phyloP scores from a whole-genome alignment of 2,888 invertebrate species.

The Unio delphinus region DNA sequence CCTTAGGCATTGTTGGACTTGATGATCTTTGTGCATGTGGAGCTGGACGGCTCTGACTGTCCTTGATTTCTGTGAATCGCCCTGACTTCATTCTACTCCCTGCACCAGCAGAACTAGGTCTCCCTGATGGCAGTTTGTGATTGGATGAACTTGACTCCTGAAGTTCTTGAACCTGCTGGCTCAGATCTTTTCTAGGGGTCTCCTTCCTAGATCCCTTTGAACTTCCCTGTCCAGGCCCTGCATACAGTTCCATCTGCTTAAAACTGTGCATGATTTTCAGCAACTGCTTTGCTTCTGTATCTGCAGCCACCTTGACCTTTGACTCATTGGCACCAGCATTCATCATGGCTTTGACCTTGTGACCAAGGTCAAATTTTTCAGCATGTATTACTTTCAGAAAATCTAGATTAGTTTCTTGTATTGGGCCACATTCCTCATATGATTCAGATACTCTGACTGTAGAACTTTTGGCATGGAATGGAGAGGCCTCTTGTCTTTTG shows the following conservation, averaged over 20 bases:
- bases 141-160: too few species aligned
- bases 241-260: slow-evolving; percentile 62
- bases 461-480: slow-evolving; percentile 52
- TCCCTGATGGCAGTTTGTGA: slow-evolving; percentile 5
- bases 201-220: slow-evolving; percentile 27
- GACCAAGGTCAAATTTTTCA: slow-evolving; percentile 43
- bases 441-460: slow-evolving; percentile 27
- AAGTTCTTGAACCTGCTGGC: too few species aligned
- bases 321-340: slow-evolving; percentile 46
- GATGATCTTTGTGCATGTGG: slow-evolving; percentile 10
- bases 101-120: slow-evolving; percentile 51
- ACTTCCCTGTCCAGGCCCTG: slow-evolving; percentile 35
- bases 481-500: slow-evolving; percentile 43
- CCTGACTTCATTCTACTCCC: slow-evolving; percentile 36
- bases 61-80: slow-evolving; percentile 56
- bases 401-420: slow-evolving; percentile 45
- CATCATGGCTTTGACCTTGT: slow-evolving; percentile 52
- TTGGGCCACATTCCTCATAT: slow-evolving; percentile 32
- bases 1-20: slow-evolving; percentile 32
- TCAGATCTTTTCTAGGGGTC: slow-evolving; percentile 25
- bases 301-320: slow-evolving; percentile 42
- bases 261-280: slow-evolving; percentile 62
- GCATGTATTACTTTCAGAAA: slow-evolving; percentile 46
- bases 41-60: slow-evolving; percentile 8
- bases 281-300: slow-evolving; percentile 54